A percentile compares a stretch with the other conserved stretches of the same genome.
These are phyloP conservation scores for Drosophila phalerata DNA, from an alignment of 2,888 invertebrate genomes.

Conservation along the genomic window DNA sequence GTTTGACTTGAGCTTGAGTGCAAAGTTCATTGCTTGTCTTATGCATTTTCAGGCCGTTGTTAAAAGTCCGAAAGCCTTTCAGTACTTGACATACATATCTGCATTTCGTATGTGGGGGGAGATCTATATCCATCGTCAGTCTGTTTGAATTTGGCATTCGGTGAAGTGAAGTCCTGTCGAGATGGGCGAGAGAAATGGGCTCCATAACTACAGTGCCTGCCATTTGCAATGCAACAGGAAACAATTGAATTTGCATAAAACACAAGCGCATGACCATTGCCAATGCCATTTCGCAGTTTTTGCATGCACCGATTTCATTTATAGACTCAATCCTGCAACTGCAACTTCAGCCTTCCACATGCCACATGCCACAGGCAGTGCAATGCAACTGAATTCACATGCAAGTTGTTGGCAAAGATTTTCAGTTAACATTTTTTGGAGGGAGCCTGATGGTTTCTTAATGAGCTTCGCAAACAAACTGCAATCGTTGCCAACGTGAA, in stretches of 20 bases:
- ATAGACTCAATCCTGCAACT: slow-evolving; percentile 36
- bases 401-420: slow-evolving; percentile 39
- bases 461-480: slow-evolving; percentile 60
- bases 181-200: slow-evolving; percentile 3
- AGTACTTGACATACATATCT: slow-evolving; percentile 24
- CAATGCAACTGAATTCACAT: slow-evolving; percentile 9
- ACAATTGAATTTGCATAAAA: slow-evolving; percentile 79
- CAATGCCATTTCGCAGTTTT: slow-evolving; percentile 55
- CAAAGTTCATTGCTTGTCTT: slow-evolving; percentile 19
- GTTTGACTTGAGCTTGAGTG: slow-evolving; percentile 16
- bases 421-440: slow-evolving; percentile 29
- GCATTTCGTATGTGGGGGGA: background rate
- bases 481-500: slow-evolving; percentile 46
- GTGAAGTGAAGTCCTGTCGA: slow-evolving; percentile 6
- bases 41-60: slow-evolving; percentile 24
- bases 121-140: slow-evolving; percentile 38
- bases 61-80: slow-evolving; percentile 21
- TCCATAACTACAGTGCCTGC: slow-evolving; percentile 46
- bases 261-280: slow-evolving; percentile 66
- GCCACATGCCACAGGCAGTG: slow-evolving; percentile 1
- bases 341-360: slow-evolving; percentile 10
- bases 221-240: slow-evolving; percentile 79
- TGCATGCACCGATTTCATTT: slow-evolving; percentile 54
- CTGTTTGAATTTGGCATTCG: slow-evolving; percentile 45
- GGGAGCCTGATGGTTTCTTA: slow-evolving; percentile 70